Evolutionary conservation across 1,140 invertebrate genomes (phyloP), one percentile per base, ranked within the genome.

Genomic region (Formica exsecta): DNA sequence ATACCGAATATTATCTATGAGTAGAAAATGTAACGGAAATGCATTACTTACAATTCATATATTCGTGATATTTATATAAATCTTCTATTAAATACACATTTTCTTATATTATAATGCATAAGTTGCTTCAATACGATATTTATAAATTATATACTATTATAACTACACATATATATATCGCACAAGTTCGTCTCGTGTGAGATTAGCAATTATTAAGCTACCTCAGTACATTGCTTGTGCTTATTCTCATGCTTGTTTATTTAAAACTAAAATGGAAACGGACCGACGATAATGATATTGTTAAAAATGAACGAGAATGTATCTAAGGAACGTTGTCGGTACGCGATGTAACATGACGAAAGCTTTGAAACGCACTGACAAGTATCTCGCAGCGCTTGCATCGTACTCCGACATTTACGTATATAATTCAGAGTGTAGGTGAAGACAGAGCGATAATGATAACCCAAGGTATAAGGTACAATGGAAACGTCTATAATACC

Each of bases 391-490:
- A 41, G n/a, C 22, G 48, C 44, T 80, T 65, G 75, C 62, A 70
- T 81, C 48, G 65, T 11, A 38, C 48, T 76, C 38, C 22, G 80
- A 76, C 44, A 11, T 70, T 51, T 51, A 19, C 48, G 81, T 89
- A 80, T 73, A 86, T 89, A 86, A 89, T 89, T 89, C 87, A 89
- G 70, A 41, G 83, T 51, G 22, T 79, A 90, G 73, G 86, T 76
- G 88, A 90, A 87, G 89, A 90, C 89, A 81, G 80, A 64, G 32
- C 74, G 85, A 89, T 90, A 90, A 90, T 87, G 88, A 90, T 90
- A 90, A 85, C 62, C 64, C 68, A 57, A 51, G 64, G 68, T 83
- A 83, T 89, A 87, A 90, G 80, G 51, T 73, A 90, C 70, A 87
- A 90, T 76, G 61, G 65, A 48, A 38, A 64, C n/a, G 75, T 87